Evolutionary conservation across 64 coral and sea anemone species (phyloP).

Genomic region (Montipora sp.): DNA sequence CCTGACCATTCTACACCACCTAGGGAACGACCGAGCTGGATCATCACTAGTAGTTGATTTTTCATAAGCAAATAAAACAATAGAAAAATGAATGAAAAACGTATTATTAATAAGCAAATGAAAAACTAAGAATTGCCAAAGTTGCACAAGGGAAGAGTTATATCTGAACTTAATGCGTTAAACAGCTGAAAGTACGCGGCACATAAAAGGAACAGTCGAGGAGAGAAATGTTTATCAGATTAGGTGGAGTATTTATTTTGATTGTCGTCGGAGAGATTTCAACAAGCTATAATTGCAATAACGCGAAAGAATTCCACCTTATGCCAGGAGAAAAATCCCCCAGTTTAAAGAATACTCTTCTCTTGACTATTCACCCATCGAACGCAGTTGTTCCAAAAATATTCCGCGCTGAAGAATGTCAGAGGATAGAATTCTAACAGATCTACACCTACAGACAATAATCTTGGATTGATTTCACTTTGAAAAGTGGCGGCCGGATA

Average conservation of each 20-base stretch:
- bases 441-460: constrained; percentile 56
- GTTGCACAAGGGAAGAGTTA: background rate
- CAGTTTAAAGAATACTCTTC: background rate
- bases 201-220: constrained; percentile 61
- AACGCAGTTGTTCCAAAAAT: constrained; percentile 1
- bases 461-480: constrained; percentile 72
- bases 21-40: background rate
- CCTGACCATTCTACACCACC: background rate
- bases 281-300: constrained; percentile 46
- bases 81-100: constrained; percentile 15
- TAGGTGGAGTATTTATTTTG: constrained; percentile 72
- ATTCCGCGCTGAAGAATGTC: constrained; percentile 1
- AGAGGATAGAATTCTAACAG: constrained; percentile 13
- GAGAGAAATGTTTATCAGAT: constrained; percentile 77
- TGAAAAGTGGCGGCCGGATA: constrained; percentile 63
- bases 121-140: constrained; percentile 6
- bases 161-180: constrained; percentile 51
- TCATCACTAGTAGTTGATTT: background rate
- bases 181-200: constrained; percentile 74
- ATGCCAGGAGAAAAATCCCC: constrained; percentile 6
- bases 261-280: constrained; percentile 57
- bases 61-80: constrained; percentile 3
- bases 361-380: background rate
- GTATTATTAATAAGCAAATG: constrained; percentile 18
- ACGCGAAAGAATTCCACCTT: constrained; percentile 6